Evolutionary conservation across 2,888 invertebrate genomes (phyloP).

Genomic region (Scotopteryx bipunctaria): DNA sequence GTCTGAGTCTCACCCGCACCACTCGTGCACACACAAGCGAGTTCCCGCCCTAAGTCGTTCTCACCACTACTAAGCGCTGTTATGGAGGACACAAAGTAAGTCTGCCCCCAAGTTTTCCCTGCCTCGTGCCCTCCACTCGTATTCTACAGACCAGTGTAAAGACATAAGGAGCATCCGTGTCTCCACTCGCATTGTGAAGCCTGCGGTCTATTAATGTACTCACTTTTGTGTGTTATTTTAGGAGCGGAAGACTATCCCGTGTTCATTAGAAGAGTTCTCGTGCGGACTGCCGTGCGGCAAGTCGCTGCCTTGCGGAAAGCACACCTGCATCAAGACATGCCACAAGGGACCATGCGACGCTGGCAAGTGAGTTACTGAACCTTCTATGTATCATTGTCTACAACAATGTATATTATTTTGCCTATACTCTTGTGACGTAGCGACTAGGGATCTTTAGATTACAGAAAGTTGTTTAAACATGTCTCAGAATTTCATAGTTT

Average conservation of each 20-base stretch:
- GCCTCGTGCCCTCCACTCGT: not conserved
- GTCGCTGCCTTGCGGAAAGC: slow-evolving; percentile 90
- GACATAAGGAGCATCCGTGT: too few species aligned
- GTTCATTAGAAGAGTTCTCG: slow-evolving; percentile 92
- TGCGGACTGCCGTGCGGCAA: slow-evolving; percentile 95
- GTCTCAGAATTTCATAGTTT: not conserved
- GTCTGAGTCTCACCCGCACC: slow-evolving; percentile 84
- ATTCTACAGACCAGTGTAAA: too few species aligned
- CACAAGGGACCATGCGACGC: slow-evolving; percentile 89
- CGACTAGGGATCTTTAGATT: too few species aligned
- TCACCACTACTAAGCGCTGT: slow-evolving; percentile 82
- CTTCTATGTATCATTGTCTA: not conserved
- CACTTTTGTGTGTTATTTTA: slow-evolving; percentile 51
- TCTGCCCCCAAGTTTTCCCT: not conserved
- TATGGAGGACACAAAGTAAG: slow-evolving; percentile 7
- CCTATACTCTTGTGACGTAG: too few species aligned
- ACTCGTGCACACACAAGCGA: slow-evolving; percentile 90
- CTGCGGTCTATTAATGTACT: too few species aligned
- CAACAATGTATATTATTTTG: too few species aligned
- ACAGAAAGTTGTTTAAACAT: not conserved
- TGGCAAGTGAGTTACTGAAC: slow-evolving; percentile 74
- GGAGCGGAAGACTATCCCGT: slow-evolving; percentile 94
- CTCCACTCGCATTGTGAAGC: too few species aligned
- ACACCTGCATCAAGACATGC: slow-evolving; percentile 92
- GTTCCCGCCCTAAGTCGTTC: slow-evolving; percentile 86